A percentile compares a stretch with the other conserved stretches of the same genome.
Conservation (phyloP, 2,797 vertebrate species). For the Lepus oiostolus region DNA sequence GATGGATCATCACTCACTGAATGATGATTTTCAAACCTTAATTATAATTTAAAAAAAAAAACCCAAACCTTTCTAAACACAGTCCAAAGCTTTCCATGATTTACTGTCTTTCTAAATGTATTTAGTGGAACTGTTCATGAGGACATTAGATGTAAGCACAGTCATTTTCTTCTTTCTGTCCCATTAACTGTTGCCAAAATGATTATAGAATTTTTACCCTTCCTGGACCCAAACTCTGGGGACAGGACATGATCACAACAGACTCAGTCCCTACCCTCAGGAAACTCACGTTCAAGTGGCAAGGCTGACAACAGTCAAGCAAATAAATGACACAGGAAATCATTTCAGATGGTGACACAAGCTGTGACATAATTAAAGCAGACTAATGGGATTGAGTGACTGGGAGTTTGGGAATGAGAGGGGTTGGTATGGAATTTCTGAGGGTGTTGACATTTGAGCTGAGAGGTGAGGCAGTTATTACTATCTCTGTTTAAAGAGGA, state of each 20-base stretch:
- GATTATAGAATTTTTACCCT: neutral
- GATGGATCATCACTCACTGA: neutral
- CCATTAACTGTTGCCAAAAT: neutral
- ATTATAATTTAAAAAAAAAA: neutral
- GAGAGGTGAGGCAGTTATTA: neutral
- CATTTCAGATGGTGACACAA: neutral
- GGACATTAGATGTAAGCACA: neutral
- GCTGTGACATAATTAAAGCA: neutral
- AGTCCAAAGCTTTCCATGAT: neutral
- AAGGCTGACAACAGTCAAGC: neutral
- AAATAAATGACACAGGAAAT: neutral
- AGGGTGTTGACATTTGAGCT: neutral
- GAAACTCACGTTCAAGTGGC: neutral
- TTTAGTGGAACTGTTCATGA: neutral
- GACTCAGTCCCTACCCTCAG: neutral
- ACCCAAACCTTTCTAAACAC: neutral
- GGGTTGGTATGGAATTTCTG: neutral
- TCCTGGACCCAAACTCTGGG: neutral
- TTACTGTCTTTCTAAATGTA: constrained; percentile 56
- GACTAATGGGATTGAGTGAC: neutral
- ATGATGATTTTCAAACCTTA: constrained; percentile 59
- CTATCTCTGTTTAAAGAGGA: neutral
- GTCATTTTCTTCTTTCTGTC: neutral
- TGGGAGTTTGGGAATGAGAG: neutral
- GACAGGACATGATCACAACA: neutral